Base-by-base conservation (phyloP, 2,888 invertebrate species). In the Junonia oenone region DNA sequence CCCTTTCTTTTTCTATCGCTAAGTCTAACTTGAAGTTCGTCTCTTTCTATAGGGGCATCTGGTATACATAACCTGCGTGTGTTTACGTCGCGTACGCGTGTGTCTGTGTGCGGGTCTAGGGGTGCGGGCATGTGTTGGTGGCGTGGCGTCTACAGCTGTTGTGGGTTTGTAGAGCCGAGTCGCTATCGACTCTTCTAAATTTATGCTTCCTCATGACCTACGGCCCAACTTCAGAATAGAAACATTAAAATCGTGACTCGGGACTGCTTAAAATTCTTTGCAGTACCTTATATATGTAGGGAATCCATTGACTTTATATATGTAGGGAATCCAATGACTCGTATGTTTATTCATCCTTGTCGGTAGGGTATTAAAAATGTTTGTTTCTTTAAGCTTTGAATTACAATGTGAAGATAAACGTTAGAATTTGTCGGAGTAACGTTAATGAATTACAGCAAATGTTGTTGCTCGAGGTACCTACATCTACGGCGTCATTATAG, bases 141-240 rank as follows among this genome's bases (percentile, higher is more conserved):
- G 75, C 70, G 72, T 76, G 75, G 79, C 76, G 72, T 81, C 81
- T 84, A 90, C 89, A 89, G 89, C 88, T 90, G 89, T 88, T 89
- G 82, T 81, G 75, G 82, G 80, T 79, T 82, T 80, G 79, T 85
- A 73, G 75, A 77, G 75, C 77, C 76, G 73, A 73, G 72, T 65
- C 68, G 66, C 74, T 79, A 81, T 84, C 76, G 85, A 74, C 81
- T 82, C 69, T 74, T 79, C 81, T 81, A 84, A 85, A 87, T 89
- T 81, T 88, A 89, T 87, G 83, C 87, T 85, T 87, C 87, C 86
- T 84, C 86, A 84, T 87, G 89, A 82, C 82, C 85, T 81, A 81
- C 78, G 83, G 73, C 75, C 71, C 66, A 69, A 67, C 71, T 71
- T 72, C 67, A 70, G 65, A 66, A 66, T 71, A 73, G 63, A 73